phyloP scores from a whole-genome alignment of 2,797 vertebrate species.

The Macropus fuliginosus region DNA sequence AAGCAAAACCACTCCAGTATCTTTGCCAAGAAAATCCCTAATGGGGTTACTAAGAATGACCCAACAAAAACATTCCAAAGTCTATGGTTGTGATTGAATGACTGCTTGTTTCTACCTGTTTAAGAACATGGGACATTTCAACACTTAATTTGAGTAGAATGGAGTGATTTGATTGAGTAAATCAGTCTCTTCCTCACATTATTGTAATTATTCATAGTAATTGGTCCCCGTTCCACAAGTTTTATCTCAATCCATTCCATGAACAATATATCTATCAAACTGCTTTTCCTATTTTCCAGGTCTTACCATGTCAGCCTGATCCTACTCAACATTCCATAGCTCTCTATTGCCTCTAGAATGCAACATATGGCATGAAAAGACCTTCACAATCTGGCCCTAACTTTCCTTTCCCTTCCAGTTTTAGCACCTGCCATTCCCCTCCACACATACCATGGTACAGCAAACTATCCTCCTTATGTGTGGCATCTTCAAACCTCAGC shows the following conservation, averaged over 20 bases:
- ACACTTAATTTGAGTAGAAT: background rate
- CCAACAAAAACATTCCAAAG: background rate
- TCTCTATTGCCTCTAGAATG: background rate
- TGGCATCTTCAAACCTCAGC: background rate
- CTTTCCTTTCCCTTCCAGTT: background rate
- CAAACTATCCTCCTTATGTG: background rate
- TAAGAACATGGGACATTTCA: background rate
- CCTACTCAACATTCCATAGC: background rate
- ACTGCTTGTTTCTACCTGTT: background rate
- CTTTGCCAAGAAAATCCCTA: background rate
- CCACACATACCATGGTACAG: background rate
- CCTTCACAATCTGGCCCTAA: background rate
- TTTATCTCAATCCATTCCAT: background rate
- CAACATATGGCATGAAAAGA: background rate
- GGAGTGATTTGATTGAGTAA: background rate
- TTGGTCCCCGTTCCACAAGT: background rate
- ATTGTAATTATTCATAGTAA: background rate
- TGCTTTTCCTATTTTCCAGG: background rate
- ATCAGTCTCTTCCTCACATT: background rate
- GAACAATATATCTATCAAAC: background rate
- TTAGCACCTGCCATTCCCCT: background rate
- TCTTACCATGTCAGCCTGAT: background rate
- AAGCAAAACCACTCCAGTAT: background rate
- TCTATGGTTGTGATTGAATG: background rate
- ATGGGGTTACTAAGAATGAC: background rate